A percentile compares a stretch with the other conserved stretches of the same genome.
phyloP scores from a whole-genome alignment of 2,113 vertebrate species.

The Hiodon tergisus region DNA sequence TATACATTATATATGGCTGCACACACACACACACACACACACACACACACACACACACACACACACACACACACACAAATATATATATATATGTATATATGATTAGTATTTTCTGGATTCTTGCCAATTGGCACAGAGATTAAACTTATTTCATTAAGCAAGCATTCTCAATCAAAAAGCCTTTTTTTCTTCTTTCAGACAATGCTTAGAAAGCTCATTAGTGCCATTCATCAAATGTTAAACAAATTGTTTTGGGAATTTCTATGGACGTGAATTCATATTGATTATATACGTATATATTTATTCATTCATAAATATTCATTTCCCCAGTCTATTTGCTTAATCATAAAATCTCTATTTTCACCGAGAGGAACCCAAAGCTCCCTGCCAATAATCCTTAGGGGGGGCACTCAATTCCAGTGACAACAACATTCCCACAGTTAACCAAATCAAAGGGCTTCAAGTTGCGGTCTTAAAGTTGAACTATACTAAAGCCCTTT shows the following conservation, averaged over 20 bases:
- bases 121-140: too few species aligned
- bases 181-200: too few species aligned
- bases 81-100: too few species aligned
- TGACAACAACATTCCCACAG: slow-evolving; percentile 44
- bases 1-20: too few species aligned
- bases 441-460: slow-evolving; percentile 34
- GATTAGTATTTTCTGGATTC: too few species aligned
- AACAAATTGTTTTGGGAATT: neutral
- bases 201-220: too few species aligned
- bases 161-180: too few species aligned
- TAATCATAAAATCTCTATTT: slow-evolving; percentile 17
- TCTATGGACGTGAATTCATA: too few species aligned
- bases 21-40: too few species aligned
- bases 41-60: too few species aligned
- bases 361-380: neutral
- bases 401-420: slow-evolving; percentile 29
- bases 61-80: too few species aligned
- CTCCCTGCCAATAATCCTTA: neutral
- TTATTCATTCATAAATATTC: slow-evolving; percentile 3
- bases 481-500: slow-evolving; percentile 42
- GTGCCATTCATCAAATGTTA: neutral
- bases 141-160: too few species aligned
- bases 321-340: slow-evolving; percentile 16
- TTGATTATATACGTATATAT: neutral
- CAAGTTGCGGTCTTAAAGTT: slow-evolving; percentile 35